Evolutionary conservation across 2,113 vertebrate species (phyloP).

Genomic region (Willisornis vidua): DNA sequence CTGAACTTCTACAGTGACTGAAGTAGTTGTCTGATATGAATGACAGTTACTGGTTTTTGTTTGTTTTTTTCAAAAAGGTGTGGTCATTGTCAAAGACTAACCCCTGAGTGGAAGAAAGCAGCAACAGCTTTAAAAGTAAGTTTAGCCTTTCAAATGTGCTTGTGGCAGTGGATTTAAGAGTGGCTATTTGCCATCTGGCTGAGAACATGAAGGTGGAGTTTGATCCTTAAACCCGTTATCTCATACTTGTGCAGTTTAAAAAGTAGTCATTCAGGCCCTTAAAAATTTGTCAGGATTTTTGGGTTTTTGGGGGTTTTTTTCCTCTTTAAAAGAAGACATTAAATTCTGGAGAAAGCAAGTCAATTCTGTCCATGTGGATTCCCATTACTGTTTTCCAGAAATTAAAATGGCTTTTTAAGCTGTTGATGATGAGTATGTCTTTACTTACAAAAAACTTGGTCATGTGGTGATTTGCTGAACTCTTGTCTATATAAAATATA

Average conservation of each 20-base stretch:
- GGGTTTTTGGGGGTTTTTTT: neutral
- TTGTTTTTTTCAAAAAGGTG: constrained; percentile 80
- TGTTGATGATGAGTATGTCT: neutral
- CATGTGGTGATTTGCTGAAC: neutral
- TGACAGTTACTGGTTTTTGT: neutral
- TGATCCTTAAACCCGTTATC: neutral
- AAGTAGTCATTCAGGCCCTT: neutral
- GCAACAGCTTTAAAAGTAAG: constrained; percentile 94
- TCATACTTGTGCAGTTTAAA: neutral
- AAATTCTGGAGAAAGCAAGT: neutral
- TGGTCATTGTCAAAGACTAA: constrained; percentile 90
- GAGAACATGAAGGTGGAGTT: neutral
- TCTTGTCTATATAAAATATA: neutral
- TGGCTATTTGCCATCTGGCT: neutral
- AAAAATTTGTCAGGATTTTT: neutral
- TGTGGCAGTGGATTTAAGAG: neutral
- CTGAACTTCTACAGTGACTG: neutral
- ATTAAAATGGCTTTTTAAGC: neutral
- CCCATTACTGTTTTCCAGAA: neutral
- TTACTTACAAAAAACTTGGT: neutral
- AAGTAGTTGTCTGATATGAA: neutral
- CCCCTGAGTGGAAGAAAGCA: constrained; percentile 94
- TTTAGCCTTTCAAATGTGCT: neutral
- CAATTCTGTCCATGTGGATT: neutral
- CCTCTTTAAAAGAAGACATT: neutral